Conservation (phyloP, 2,888 invertebrate genomes). For the Rhorus exstirpatorius region DNA sequence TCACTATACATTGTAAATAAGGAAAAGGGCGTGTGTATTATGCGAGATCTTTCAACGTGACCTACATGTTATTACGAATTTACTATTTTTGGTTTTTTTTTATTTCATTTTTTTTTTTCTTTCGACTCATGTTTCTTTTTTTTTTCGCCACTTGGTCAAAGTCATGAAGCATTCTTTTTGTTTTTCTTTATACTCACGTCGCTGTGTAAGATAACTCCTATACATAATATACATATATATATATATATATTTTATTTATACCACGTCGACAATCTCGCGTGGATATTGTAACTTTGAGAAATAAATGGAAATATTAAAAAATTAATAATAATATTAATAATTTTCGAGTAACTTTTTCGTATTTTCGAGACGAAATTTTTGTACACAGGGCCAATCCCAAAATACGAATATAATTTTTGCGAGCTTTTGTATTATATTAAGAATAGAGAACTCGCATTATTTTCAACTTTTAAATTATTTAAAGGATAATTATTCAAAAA, state of each 20-base stretch:
- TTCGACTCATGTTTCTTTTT: slow-evolving; percentile 39
- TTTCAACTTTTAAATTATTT: too few species aligned
- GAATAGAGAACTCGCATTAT: too few species aligned
- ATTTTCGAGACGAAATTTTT: too few species aligned
- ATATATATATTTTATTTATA: slow-evolving; percentile 72
- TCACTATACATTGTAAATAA: slow-evolving; percentile 56
- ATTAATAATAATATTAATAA: too few species aligned
- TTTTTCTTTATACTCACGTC: slow-evolving; percentile 67
- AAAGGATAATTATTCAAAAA: too few species aligned
- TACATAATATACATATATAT: slow-evolving; percentile 77
- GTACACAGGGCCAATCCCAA: too few species aligned
- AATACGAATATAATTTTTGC: too few species aligned
- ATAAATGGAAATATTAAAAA: slow-evolving; percentile 71
- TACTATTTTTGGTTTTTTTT: slow-evolving; percentile 29
- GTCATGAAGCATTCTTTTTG: slow-evolving; percentile 61
- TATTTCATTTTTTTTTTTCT: slow-evolving; percentile 24
- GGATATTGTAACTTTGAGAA: slow-evolving; percentile 74
- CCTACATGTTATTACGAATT: slow-evolving; percentile 41
- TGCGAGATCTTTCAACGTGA: slow-evolving; percentile 49
- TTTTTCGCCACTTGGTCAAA: slow-evolving; percentile 74
- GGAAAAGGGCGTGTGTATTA: slow-evolving; percentile 38
- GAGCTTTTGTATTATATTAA: too few species aligned
- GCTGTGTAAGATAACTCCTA: slow-evolving; percentile 78
- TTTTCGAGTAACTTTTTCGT: too few species aligned
- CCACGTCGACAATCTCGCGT: slow-evolving; percentile 62